Percentiles rank a stretch among this genome's conserved stretches.
These are phyloP conservation scores for Edolisoma coerulescens DNA, from an alignment of 2,113 vertebrate species.

Conservation along the genomic window DNA sequence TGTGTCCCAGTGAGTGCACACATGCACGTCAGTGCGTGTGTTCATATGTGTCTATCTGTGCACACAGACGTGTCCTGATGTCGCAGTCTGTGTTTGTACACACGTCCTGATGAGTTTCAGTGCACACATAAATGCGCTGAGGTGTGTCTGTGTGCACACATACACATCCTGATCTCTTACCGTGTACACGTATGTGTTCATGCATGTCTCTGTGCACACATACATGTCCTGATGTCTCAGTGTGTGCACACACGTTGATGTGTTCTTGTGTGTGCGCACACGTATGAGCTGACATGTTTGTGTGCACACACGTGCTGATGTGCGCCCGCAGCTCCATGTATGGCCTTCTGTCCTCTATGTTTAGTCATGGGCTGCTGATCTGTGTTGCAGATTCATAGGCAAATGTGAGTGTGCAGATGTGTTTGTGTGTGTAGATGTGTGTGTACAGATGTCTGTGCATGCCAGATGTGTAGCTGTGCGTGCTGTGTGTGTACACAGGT, in stretches of 20 bases:
- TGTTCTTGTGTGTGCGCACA: neutral
- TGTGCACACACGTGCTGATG: neutral
- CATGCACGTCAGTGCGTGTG: neutral
- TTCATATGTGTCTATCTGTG: neutral
- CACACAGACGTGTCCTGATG: no score
- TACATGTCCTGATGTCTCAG: accelerated
- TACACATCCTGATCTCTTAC: no score
- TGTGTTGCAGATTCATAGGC: neutral
- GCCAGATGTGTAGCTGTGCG: neutral
- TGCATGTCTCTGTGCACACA: neutral
- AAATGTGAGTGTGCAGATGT: accelerated
- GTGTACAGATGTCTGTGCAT: neutral
- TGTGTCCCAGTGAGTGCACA: neutral
- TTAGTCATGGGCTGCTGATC: neutral
- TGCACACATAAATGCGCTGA: accelerated
- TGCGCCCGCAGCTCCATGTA: neutral
- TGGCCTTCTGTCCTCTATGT: neutral
- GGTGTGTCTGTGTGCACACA: neutral
- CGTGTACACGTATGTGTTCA: no score
- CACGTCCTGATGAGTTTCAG: accelerated
- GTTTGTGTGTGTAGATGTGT: neutral
- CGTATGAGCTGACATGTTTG: neutral
- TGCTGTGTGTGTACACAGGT: neutral
- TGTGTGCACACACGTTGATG: accelerated
- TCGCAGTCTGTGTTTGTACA: neutral